phyloP scores from a whole-genome alignment of 2,113 vertebrate species.

The Syrrhaptes paradoxus region DNA sequence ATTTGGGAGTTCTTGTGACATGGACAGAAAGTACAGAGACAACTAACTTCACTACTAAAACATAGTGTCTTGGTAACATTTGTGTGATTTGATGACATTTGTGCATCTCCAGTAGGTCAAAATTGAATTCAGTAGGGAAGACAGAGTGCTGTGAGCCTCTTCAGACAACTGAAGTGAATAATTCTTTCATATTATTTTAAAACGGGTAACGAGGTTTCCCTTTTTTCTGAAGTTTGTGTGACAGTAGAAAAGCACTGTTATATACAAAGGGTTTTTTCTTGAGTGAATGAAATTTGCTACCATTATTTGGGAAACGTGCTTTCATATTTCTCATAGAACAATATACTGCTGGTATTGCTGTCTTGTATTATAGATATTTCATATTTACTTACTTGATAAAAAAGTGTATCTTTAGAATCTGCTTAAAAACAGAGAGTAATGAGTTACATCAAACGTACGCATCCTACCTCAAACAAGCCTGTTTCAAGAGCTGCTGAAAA shows the following conservation, averaged over 20 bases:
- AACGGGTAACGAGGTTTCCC: not conserved
- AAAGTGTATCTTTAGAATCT: not conserved
- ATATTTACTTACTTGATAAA: constrained; percentile 20
- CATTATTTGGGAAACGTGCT: not conserved
- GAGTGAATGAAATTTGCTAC: not conserved
- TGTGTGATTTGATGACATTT: not conserved
- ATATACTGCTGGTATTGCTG: not conserved
- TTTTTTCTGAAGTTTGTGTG: not conserved
- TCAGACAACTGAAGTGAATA: not conserved
- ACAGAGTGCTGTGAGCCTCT: not conserved
- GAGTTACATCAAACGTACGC: not conserved
- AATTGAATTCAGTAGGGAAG: not conserved
- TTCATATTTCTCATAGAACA: constrained; percentile 39
- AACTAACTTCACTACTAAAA: not conserved
- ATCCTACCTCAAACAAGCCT: not conserved
- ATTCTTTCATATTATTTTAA: not conserved
- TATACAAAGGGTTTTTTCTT: not conserved
- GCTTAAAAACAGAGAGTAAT: not conserved
- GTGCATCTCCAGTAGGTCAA: not conserved
- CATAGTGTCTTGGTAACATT: not conserved
- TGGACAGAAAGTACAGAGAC: not conserved
- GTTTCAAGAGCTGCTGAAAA: not conserved
- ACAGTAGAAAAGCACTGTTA: not conserved
- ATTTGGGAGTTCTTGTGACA: not conserved
- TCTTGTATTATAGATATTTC: constrained; percentile 7